These are phyloP conservation scores for Plemyria rubiginata DNA, from an alignment of 2,888 invertebrate genomes.

Conservation along the genomic window DNA sequence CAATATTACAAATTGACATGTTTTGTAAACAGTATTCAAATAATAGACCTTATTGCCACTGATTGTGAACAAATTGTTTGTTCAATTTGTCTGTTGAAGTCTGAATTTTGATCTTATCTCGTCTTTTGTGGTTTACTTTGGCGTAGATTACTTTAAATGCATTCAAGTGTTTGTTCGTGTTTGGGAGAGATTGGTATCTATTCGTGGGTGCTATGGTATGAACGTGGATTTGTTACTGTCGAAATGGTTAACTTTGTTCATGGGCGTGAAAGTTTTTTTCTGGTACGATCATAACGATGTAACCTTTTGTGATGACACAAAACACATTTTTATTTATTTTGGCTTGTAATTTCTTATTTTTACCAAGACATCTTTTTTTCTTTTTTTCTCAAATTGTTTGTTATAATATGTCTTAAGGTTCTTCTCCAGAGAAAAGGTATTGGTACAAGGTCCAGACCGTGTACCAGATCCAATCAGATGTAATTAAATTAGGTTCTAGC, in stretches of 20 bases:
- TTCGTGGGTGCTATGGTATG: conserved; percentile 38
- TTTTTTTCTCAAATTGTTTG: too few species aligned
- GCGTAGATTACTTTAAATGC: conserved; percentile 59
- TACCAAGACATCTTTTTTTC: too few species aligned
- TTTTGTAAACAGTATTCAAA: conserved; percentile 72
- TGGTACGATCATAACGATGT: conserved; percentile 6
- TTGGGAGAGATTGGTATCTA: conserved; percentile 40
- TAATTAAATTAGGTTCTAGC: too few species aligned
- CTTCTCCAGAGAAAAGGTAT: too few species aligned
- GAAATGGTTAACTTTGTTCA: conserved; percentile 5
- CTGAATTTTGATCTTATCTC: conserved; percentile 75
- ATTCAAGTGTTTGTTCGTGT: conserved; percentile 55
- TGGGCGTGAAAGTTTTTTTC: conserved; percentile 30
- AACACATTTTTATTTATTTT: too few species aligned
- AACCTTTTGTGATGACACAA: background rate
- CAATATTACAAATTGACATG: conserved; percentile 72
- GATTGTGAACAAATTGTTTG: conserved; percentile 74
- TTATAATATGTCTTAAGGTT: too few species aligned
- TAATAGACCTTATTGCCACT: conserved; percentile 61
- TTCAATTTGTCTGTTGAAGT: conserved; percentile 71
- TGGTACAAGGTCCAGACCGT: too few species aligned
- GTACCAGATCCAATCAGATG: too few species aligned
- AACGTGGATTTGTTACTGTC: conserved; percentile 23
- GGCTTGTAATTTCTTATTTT: too few species aligned
- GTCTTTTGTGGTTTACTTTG: conserved; percentile 66